Base-by-base conservation (phyloP, 2,113 vertebrate genomes). In the Notechis scutatus region DNA sequence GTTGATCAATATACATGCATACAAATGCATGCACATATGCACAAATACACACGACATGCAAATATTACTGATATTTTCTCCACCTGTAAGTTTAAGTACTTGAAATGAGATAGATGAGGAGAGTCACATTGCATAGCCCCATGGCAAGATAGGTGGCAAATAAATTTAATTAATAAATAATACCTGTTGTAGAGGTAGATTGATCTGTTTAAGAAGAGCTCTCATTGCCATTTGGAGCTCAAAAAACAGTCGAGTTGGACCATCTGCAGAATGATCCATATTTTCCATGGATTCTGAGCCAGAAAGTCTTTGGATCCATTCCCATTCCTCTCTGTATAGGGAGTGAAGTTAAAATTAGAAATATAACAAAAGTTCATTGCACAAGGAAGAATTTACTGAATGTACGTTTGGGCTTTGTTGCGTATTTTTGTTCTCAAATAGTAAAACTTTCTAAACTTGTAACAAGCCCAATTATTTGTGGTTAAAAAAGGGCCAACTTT, bases 171-270 rank as follows among this genome's bases (percentile, higher is more conserved):
- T 34, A 34, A 69, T n/a, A 34, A 69, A 69, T 34, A 56, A 93
- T 98, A 99, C 99, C 99, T 99, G 99, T 93, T 98, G 98, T 94
- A 98, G 98, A 98, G 98, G 98, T 98, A 99, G 98, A 98, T 99
- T 99, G 97, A 99, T 98, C 96, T 98, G 98, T 96, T 98, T 98
- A 94, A 99, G 98, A 95, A 99, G 98, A 93, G 98, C 98, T 97
- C 98, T 99, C 96, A 99, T 98, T 91, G 99, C 98, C 64, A 97
- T 98, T 98, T 99, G 98, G 96, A 99, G 98, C 97, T 99, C 98
- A 81, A 98, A 98, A 96, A 99, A 98, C 96, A 98, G 97, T 93
- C 98, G 98, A 97, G 98, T 94, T 96, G 98, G 97, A 97, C 98
- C 98, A 95, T 98, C 98, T 89, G 97, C 92, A 93, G 94, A 95